These are phyloP conservation scores for Lucifuga dentata DNA, from an alignment of 2,113 vertebrate genomes.

Conservation along the genomic window DNA sequence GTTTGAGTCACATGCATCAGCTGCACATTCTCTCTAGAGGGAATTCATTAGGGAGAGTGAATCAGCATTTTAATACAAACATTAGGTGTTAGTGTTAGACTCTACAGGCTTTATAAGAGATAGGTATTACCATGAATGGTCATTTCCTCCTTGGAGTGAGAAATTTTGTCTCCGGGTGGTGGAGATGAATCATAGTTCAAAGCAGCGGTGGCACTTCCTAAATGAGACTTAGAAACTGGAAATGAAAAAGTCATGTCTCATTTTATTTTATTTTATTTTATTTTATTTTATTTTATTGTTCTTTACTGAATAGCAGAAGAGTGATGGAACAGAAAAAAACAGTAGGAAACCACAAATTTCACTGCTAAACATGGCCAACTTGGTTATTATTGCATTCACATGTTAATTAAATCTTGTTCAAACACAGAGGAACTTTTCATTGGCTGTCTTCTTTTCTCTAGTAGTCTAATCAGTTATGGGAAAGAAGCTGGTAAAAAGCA, in stretches of 20 bases:
- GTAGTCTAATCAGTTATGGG: no score
- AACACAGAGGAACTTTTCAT: no score
- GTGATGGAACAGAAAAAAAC: no score
- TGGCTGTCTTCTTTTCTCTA: no score
- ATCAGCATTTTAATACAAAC: constrained; percentile 60
- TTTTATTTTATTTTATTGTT: background rate
- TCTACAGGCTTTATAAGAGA: constrained; percentile 6
- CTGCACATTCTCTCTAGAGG: constrained; percentile 33
- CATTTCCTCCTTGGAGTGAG: constrained; percentile 48
- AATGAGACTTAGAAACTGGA: constrained; percentile 5
- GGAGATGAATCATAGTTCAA: constrained; percentile 68
- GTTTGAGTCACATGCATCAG: constrained; percentile 66
- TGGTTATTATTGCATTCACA: no score
- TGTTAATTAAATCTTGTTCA: no score
- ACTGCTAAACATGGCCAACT: no score
- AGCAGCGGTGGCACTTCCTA: constrained; percentile 34
- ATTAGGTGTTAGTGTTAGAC: constrained; percentile 50
- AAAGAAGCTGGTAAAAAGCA: no score
- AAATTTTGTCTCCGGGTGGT: constrained; percentile 56
- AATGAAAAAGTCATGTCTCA: constrained; percentile 4
- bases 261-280: background rate
- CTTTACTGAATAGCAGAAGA: no score
- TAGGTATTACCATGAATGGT: constrained; percentile 72
- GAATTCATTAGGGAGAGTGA: constrained; percentile 60
- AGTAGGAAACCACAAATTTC: no score